Evolutionary conservation across 2,888 invertebrate genomes (phyloP), one percentile per base, ranked within the genome.

Genomic region (Pegoplata infirma): DNA sequence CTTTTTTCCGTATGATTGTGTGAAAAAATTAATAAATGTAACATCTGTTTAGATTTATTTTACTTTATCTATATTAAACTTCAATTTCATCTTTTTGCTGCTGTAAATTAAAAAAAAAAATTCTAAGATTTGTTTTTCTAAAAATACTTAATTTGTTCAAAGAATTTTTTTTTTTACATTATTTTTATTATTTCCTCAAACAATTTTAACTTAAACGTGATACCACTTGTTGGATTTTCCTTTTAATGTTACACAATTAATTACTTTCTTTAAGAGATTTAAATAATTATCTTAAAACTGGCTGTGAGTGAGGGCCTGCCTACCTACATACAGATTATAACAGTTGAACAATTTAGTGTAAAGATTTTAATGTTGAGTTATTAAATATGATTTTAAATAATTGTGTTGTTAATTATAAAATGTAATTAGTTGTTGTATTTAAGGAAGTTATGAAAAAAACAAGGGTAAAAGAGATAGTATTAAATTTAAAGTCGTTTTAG

Each of bases 201-300:
- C 19, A 7, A 1, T 36, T 56, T 58, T 36, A 17, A 36, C 8
- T 36, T 58, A 21, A 40, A 40, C 21, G n/a, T 58, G 44, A 44
- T 25, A 40, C 23, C 58, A 59, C 40, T 59, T 59, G 40, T 44
- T 59, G 1, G 23, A 59, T 40, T 44, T 59, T 59, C 44, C 36
- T 23, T 23, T 40, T 25, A 59, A 59, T 44, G 58, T 59, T n/a
- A 32, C 23, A 59, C 53, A 71, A 71, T 71, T 71, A 46, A 61
- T 61, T 61, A 46, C 53, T 49, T 58, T 59, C 49, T 61, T 53
- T 46, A 61, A 61, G 28, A 46, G 53, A 61, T 71, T 61, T 44
- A 17, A 40, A 53, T 53, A 71, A 61, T 55, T 71, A 53, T 44
- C 44, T 55, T 40, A 69, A n/a, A 44, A 25, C 59, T 44, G 58